These are phyloP conservation scores for Dioctria rufipes DNA, from an alignment of 2,888 invertebrate species.

Conservation along the genomic window DNA sequence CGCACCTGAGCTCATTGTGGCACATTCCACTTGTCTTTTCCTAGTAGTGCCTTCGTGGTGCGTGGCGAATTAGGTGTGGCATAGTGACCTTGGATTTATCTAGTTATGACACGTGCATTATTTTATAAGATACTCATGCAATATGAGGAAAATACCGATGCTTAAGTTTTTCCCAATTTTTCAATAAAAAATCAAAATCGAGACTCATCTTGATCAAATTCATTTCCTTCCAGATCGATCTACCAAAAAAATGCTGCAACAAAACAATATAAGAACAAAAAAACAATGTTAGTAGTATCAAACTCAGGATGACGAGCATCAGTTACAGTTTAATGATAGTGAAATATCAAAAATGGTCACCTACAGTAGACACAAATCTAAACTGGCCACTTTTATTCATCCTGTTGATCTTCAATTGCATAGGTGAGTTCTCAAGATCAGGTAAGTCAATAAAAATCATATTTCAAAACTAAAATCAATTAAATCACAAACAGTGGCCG, in stretches of 20 bases:
- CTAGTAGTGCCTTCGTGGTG: no score
- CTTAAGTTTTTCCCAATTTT: no score
- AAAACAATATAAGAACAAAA: constrained; percentile 23
- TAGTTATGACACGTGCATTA: no score
- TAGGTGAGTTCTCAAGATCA: constrained; percentile 66
- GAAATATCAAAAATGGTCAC: constrained; percentile 61
- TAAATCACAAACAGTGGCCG: constrained; percentile 71
- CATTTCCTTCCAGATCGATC: neutral
- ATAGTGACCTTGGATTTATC: no score
- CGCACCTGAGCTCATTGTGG: no score
- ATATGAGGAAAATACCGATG: no score
- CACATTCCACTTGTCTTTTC: no score
- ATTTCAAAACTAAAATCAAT: neutral
- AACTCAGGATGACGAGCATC: constrained; percentile 48
- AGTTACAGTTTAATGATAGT: constrained; percentile 45
- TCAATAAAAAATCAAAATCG: no score
- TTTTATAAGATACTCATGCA: no score
- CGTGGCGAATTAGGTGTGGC: no score
- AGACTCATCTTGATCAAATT: neutral
- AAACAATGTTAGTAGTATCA: constrained; percentile 46
- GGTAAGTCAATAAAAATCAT: neutral
- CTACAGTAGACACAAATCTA: constrained; percentile 59
- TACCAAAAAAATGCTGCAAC: neutral
- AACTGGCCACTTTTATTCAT: constrained; percentile 66
- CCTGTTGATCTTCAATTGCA: constrained; percentile 67